A percentile compares a stretch with the other conserved stretches of the same genome.
phyloP scores from a whole-genome alignment of 2,888 invertebrate species.

The Microdon myrmicae region DNA sequence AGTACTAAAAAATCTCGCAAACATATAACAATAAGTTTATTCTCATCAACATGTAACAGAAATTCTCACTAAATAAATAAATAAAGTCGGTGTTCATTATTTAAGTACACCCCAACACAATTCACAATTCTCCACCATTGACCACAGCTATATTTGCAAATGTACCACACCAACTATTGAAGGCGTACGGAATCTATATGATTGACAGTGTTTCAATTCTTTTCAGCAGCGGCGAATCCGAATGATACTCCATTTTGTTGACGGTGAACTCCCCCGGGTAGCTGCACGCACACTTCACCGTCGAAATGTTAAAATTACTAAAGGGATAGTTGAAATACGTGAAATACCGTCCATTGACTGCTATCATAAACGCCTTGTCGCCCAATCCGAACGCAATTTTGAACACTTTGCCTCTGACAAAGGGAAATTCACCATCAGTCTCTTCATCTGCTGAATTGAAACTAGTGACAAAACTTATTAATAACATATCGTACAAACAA shows the following conservation, averaged over 20 bases:
- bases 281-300: constrained; percentile 63
- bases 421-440: constrained; percentile 65
- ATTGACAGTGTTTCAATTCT: constrained; percentile 63
- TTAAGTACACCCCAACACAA: too few relatives aligned
- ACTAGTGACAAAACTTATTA: constrained; percentile 47
- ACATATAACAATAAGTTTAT: too few relatives aligned
- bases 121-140: too few relatives aligned
- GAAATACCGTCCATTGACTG: constrained; percentile 65
- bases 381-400: constrained; percentile 65
- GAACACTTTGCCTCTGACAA: constrained; percentile 64
- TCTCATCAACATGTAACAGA: too few relatives aligned
- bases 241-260: constrained; percentile 63
- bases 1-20: too few relatives aligned
- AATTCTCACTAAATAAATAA: too few relatives aligned
- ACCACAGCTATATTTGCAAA: too few relatives aligned
- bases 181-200: too few relatives aligned
- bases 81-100: too few relatives aligned
- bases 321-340: constrained; percentile 65
- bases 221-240: constrained; percentile 62
- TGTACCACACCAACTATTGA: too few relatives aligned
- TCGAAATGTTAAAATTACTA: constrained; percentile 63
- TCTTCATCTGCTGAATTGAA: constrained; percentile 63
- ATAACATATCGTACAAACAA: not conserved
- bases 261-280: constrained; percentile 62
- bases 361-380: constrained; percentile 64